Base-by-base conservation (phyloP, 2,888 invertebrate genomes). In the Cheilosia soror region DNA sequence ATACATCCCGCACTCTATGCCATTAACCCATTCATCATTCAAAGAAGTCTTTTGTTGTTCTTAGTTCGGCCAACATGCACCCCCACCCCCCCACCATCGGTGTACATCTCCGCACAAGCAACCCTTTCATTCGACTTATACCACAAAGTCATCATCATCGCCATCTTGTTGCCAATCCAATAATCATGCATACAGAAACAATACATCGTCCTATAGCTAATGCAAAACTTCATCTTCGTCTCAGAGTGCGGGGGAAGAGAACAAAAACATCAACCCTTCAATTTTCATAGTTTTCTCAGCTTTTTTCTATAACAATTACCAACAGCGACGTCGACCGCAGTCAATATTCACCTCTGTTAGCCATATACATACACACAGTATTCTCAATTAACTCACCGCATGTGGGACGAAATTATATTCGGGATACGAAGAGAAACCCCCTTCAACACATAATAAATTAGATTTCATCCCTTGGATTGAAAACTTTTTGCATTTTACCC, bases 361-460 rank as follows among this genome's bases (percentile, higher is more conserved):
- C 13, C 29, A n/a, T 3, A 47, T 37, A 9, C 37, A 31, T 49
- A 15, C 37, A 15, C 37, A 33, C 66, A 80, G 37, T 63, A 69
- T 71, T 85, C 55, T 53, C 58, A 85, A 85, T 85, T 76, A 80
- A 85, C 84, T 76, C 76, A 40, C 80, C 71, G 65, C 73, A 71
- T 79, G 76, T 42, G 69, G 71, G 69, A 55, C 11, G 44, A 25
- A 37, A 49, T 11, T 5, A 37, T 37, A 62, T 79, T 57, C 53
- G 75, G 31, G 57, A 63, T 65, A 55, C 29, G 49, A 66, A 9
- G 15, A 72, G 7, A 72, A 80, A 77, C 76, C 72, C 81, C 81
- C 81, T 81, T 85, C 81, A 68, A 68, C 85, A 86, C 82, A 86
- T 86, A 82, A 82, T 86, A 86, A 78, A 86, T 86, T 86, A 82